Evolutionary conservation across 2,888 invertebrate genomes (phyloP), one percentile per base, ranked within the genome.

Genomic region (Hydriomena furcata): DNA sequence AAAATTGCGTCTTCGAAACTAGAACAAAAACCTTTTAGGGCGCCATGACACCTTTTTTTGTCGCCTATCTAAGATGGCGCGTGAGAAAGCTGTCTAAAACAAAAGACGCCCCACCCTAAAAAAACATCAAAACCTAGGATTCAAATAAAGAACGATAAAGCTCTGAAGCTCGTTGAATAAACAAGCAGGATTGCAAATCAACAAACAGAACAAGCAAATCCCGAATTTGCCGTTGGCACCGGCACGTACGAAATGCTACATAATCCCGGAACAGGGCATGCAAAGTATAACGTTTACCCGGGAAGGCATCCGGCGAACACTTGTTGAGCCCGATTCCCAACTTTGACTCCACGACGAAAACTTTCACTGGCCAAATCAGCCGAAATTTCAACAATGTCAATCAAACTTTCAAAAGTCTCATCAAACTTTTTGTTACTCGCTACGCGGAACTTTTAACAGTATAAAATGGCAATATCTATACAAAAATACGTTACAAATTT

Each of bases 1-100:
- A 57, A 56, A 52, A 53, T 44, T 34, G 52, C 46, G 23, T 27
- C 55, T 45, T 51, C 41, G 37, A 59, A 76, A 71, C 65, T 75
- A 70, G 78, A 72, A 73, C 76, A 76, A 76, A 75, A 74, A 60
- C 66, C 59, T 66, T 63, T 63, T 35, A 61, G 49, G 60, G 81
- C 85, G 89, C 89, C 89, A 89, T 88, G 89, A 89, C 87, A 87
- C 76, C n/a, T n/a, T 81, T 85, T 88, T 86, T 89, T 87, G 81
- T 79, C 75, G 73, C 66, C 79, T 68, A 79, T 72, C 84, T 87
- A 90, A 90, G 89, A 90, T 89, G 89, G 89, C 89, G 89, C 75
- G 72, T 79, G 76, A 69, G 71, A 69, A 75, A 76, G 71, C 70
- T 71, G 60, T 70, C 73, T 88, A 87, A 90, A 87, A 89, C 89